phyloP scores from a whole-genome alignment of 2,113 vertebrate species.

The Oncorhynchus clarkii region DNA sequence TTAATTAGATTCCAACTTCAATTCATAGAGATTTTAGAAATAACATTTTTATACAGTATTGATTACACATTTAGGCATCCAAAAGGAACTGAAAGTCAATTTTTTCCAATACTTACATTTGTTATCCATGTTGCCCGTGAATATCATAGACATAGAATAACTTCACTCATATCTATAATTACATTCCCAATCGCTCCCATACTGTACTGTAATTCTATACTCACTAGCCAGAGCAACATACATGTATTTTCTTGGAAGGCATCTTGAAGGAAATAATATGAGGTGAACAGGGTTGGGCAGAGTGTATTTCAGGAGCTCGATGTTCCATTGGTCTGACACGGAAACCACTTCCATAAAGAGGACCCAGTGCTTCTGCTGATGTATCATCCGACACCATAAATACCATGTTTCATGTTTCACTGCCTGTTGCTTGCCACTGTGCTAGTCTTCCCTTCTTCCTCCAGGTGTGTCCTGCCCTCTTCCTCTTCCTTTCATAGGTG shows the following conservation, averaged over 20 bases:
- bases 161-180: background rate
- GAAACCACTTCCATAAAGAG: conserved; percentile 89
- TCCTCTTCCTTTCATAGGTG: conserved; percentile 73
- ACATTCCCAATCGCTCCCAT: no score
- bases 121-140: no score
- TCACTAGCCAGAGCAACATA: background rate
- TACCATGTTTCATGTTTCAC: conserved; percentile 79
- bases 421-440: conserved; percentile 63
- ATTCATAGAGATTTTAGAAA: no score
- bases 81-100: no score
- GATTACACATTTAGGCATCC: no score
- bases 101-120: no score
- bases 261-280: conserved; percentile 27
- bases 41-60: no score
- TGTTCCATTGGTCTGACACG: conserved; percentile 83
- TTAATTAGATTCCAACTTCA: no score
- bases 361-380: conserved; percentile 74
- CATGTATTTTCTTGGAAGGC: background rate
- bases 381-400: conserved; percentile 82
- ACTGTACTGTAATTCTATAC: background rate
- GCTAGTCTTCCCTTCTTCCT: conserved; percentile 51
- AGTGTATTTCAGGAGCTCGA: conserved; percentile 76
- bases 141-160: no score
- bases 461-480: conserved; percentile 23
- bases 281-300: conserved; percentile 59